phyloP scores from a whole-genome alignment of 2,797 vertebrate genomes.

The Tolypeutes matacus region DNA sequence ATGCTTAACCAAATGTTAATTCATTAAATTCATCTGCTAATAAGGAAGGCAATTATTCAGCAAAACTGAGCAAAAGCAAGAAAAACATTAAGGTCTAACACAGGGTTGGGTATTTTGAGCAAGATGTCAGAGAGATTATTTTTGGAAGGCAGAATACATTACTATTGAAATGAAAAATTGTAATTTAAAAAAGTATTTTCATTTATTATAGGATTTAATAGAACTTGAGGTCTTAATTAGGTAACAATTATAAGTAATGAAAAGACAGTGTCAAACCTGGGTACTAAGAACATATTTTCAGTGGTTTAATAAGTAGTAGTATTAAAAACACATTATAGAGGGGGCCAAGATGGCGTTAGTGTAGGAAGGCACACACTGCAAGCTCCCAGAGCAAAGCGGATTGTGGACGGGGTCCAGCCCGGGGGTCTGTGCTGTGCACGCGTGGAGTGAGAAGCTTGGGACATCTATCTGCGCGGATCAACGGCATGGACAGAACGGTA shows the following conservation, averaged over 20 bases:
- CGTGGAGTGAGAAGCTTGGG: too few relatives aligned
- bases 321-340: constrained; percentile 27
- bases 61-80: neutral
- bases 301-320: neutral
- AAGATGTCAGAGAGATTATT: constrained; percentile 41
- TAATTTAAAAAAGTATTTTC: constrained; percentile 3
- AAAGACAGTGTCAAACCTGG: constrained; percentile 1
- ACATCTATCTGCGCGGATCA: too few relatives aligned
- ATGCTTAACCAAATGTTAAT: constrained; percentile 56
- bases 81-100: constrained; percentile 12
- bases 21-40: constrained; percentile 52
- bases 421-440: too few relatives aligned
- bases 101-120: neutral
- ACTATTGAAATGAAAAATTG: neutral
- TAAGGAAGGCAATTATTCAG: constrained; percentile 30
- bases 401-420: too few relatives aligned
- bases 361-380: too few relatives aligned
- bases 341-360: too few relatives aligned
- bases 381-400: too few relatives aligned
- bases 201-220: constrained; percentile 53
- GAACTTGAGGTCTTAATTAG: constrained; percentile 55
- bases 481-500: too few relatives aligned
- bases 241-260: constrained; percentile 66
- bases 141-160: constrained; percentile 28
- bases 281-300: neutral